A percentile compares a stretch with the other conserved stretches of the same genome.
Evolutionary conservation across 2,888 invertebrate genomes (phyloP).

Genomic region (Pachliopta kotzebuea): DNA sequence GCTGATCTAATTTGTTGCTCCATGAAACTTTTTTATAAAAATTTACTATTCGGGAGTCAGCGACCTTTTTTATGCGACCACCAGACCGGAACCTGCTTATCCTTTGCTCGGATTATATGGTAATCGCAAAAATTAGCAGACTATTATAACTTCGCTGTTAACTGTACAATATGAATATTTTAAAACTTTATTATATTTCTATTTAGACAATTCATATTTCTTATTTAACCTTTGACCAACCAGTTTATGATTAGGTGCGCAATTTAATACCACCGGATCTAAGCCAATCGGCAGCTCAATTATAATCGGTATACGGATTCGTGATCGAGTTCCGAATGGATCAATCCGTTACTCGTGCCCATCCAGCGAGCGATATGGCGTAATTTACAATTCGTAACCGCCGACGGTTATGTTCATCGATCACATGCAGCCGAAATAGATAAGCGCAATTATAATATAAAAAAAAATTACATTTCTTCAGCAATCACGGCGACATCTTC

Average conservation of each 20-base stretch:
- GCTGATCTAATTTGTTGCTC: conserved; percentile 18
- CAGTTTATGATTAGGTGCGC: conserved; percentile 48
- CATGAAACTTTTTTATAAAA: conserved; percentile 14
- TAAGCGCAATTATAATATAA: too few species aligned
- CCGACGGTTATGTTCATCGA: conserved; percentile 23
- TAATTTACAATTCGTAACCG: conserved; percentile 44
- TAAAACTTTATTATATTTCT: too few species aligned
- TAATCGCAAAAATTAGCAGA: conserved; percentile 34
- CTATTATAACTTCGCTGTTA: too few species aligned
- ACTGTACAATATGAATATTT: too few species aligned
- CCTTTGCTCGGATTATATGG: conserved; percentile 32
- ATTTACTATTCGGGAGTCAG: conserved; percentile 39
- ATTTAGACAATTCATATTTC: not conserved
- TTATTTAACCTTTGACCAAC: conserved; percentile 39
- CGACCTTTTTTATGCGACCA: conserved; percentile 44
- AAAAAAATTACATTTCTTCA: too few species aligned
- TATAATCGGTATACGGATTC: conserved; percentile 50
- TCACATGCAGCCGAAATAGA: conserved; percentile 15
- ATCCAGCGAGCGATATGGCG: conserved; percentile 38
- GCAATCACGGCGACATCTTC: too few species aligned
- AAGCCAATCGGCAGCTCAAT: conserved; percentile 31
- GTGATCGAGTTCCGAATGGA: conserved; percentile 46
- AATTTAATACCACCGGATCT: conserved; percentile 46
- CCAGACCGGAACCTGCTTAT: conserved; percentile 44
- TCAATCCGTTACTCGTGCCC: conserved; percentile 51